Evolutionary conservation across 2,797 vertebrate genomes (phyloP), one percentile per base, ranked within the genome.

Genomic region (Artibeus jamaicensis): DNA sequence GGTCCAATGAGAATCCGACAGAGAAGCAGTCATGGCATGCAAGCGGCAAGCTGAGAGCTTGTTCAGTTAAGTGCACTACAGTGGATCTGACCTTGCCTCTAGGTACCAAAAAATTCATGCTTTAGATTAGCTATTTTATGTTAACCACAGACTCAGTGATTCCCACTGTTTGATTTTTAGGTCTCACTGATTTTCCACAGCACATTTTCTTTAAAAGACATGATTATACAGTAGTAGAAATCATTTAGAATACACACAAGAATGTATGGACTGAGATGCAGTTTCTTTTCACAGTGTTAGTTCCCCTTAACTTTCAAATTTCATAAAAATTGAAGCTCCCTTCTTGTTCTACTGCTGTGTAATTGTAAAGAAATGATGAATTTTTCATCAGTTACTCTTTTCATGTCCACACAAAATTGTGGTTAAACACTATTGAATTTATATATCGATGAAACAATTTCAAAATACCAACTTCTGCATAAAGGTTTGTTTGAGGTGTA

Each of bases 61-160:
- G 93, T 96, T 97, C 92, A 44, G 86, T 95, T 98, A 97, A 96
- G 89, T 95, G 92, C 94, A 96, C 97, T 98, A 94, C 24, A 97
- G 70, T 95, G 94, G 92, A 96, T 98, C 96, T 98, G 98, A 98
- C 98, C 98, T 98, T 98, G 97, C 98, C 98, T 98, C 94, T 97
- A 96, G 98, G 96, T 97, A 96, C 83, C 67, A 89, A 86, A 94
- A 97, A 95, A 93, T 88, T 97, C 85, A 76, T 76, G 92, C 96
- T 96, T 97, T 94, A 95, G 42, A 93, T 90, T 79, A 97, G 67
- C 59, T 84, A 67, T 98, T 97, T 96, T 94, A 91, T 96, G 24
- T 96, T 97, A 97, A 96, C 53, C 94, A 96, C 3, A 89, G 86
- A 81, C 50, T 94, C 91, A 42, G n/a, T 86, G 88, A 48, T 81